phyloP scores from a whole-genome alignment of 2,888 invertebrate species.

The Dryococelus australis region DNA sequence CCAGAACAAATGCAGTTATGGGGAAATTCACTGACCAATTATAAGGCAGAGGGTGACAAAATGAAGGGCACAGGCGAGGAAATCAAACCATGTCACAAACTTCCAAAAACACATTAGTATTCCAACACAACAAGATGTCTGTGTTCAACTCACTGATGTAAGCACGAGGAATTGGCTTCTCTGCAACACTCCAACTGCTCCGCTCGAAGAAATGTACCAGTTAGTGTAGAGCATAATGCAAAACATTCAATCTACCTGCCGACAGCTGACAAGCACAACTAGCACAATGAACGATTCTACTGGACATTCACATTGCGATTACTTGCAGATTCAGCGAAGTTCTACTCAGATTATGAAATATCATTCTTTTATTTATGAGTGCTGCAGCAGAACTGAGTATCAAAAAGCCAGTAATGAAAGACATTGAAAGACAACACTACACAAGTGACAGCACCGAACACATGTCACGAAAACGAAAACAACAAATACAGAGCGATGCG shows the following conservation, averaged over 20 bases:
- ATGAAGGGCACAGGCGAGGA: not conserved
- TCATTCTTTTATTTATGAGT: not conserved
- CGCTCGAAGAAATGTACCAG: conserved; percentile 6
- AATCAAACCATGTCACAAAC: conserved; percentile 12
- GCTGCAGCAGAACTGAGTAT: not conserved
- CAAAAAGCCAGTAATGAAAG: not conserved
- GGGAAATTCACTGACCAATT: not conserved
- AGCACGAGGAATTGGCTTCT: not conserved
- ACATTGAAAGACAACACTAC: not conserved
- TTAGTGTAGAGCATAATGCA: conserved; percentile 22
- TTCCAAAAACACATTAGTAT: conserved; percentile 21
- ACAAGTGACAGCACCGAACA: not conserved
- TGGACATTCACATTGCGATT: conserved; percentile 16
- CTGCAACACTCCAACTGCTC: conserved; percentile 22
- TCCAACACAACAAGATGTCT: conserved; percentile 4
- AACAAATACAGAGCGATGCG: not conserved
- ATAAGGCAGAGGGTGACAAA: not conserved
- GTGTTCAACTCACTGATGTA: conserved; percentile 7
- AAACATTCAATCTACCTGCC: conserved; percentile 20
- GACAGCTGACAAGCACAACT: conserved; percentile 20
- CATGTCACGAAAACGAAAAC: not conserved
- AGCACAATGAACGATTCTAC: conserved; percentile 21
- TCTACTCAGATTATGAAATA: not conserved
- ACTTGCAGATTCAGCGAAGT: conserved; percentile 1
- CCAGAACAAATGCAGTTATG: not conserved